Base-by-base conservation (phyloP, 2,888 invertebrate species). In the Trachelus tabidus region DNA sequence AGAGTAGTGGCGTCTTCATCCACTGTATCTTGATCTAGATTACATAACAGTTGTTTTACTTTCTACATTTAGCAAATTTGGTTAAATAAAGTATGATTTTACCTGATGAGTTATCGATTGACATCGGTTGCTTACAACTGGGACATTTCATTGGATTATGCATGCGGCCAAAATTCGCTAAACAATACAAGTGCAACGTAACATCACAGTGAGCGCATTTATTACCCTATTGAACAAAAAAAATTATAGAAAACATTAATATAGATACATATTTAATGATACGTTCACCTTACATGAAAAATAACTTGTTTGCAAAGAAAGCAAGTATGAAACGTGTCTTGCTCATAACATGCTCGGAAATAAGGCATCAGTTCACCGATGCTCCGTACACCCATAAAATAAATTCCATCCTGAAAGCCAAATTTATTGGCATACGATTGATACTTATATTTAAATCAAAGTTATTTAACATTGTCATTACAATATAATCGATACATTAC, bases 301-400 rank as follows among this genome's bases (percentile, higher is more conserved):
- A 90, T 80, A 34, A 86, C 78, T 82, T 89, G 84, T 71, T 85
- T 88, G 80, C 91, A 91, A 37, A 90, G 82, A 40, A 73, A 77
- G 79, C 91, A 91, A 35, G 79, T 85, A 34, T 81, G 79, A 73
- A 91, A 83, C 76, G 80, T 80, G 30, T 85, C 84, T 31, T 84
- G 80, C 69, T 87, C 69, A n/a, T 77, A 88, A 1, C 87, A 87
- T n/a, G 85, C 81, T 85, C 82, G 88, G 73, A 91, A 91, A 77
- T 89, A 90, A 69, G 87, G 88, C 82, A 88, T 83, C 76, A 91
- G 80, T 81, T 91, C 90, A 34, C 85, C 85, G 76, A 89, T 86
- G 79, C 90, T 90, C 79, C 91, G 83, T 31, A 88, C 86, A 76
- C 91, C 91, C 79, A 91, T 88, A 68, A 87, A 91, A 77, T 85